These are phyloP conservation scores for Anoplius nigerrimus DNA, from an alignment of 2,888 invertebrate genomes.

Conservation along the genomic window DNA sequence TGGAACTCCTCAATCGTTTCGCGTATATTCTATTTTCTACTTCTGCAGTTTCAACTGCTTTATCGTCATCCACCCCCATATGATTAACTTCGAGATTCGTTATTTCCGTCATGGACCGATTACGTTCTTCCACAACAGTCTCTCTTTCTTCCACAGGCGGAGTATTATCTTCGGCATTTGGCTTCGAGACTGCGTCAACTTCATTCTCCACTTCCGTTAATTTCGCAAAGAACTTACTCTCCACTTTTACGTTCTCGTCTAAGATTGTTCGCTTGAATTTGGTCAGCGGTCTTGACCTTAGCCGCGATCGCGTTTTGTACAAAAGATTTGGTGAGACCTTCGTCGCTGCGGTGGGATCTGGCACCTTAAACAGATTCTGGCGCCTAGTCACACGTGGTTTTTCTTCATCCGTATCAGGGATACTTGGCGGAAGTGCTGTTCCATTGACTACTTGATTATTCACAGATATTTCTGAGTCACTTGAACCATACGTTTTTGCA, in stretches of 20 bases:
- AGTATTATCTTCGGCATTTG: not conserved
- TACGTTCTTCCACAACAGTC: not conserved
- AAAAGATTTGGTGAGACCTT: conserved; percentile 67
- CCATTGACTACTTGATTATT: conserved; percentile 16
- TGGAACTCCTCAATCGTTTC: not conserved
- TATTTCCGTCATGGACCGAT: not conserved
- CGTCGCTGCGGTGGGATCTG: conserved; percentile 8
- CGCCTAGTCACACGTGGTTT: conserved; percentile 2
- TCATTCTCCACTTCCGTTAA: not conserved
- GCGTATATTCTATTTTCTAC: not conserved
- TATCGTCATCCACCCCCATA: conserved; percentile 24
- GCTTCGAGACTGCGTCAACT: too few relatives aligned
- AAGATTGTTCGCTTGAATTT: conserved; percentile 65
- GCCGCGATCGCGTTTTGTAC: conserved; percentile 53
- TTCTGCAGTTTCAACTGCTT: conserved; percentile 4
- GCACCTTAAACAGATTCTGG: too few relatives aligned
- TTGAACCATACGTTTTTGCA: conserved; percentile 45
- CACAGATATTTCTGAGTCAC: conserved; percentile 9
- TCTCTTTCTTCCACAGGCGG: not conserved
- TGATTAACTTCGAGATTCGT: conserved; percentile 3
- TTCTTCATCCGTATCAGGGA: conserved; percentile 14
- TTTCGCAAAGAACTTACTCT: conserved; percentile 67
- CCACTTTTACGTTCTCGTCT: conserved; percentile 53
- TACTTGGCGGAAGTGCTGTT: conserved; percentile 13
- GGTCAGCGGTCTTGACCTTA: conserved; percentile 50